Conservation (phyloP, 1,140 invertebrate species). For the Bombus superbus region DNA sequence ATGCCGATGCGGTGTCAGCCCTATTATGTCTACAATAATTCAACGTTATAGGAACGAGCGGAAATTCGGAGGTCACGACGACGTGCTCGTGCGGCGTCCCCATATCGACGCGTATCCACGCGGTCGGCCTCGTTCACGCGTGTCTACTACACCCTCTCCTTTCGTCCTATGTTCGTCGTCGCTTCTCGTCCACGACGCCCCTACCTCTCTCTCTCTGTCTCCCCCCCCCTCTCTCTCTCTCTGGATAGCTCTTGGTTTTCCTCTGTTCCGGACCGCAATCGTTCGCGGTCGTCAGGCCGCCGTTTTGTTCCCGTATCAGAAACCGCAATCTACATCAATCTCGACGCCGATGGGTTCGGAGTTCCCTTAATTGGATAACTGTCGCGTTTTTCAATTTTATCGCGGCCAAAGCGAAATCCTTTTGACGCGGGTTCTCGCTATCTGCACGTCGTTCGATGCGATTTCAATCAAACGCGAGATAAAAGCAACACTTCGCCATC, state of each 20-base stretch:
- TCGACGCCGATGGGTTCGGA: constrained; percentile 40
- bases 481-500: constrained; percentile 32
- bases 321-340: constrained; percentile 57
- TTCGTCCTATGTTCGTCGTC: background rate
- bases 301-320: constrained; percentile 46
- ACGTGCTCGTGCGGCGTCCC: constrained; percentile 21
- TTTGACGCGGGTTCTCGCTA: constrained; percentile 27
- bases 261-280: constrained; percentile 9
- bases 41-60: constrained; percentile 52
- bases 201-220: too few species aligned
- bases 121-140: background rate
- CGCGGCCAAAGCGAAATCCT: constrained; percentile 47
- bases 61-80: constrained; percentile 10
- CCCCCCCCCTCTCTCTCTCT: background rate
- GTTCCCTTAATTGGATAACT: constrained; percentile 60
- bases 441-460: constrained; percentile 26
- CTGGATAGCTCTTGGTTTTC: background rate
- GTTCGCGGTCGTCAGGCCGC: constrained; percentile 16
- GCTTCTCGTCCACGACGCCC: background rate
- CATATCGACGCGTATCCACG: background rate
- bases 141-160: background rate
- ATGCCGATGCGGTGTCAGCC: constrained; percentile 68
- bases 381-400: constrained; percentile 55
- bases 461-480: constrained; percentile 49
- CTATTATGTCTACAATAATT: constrained; percentile 71